phyloP scores from a whole-genome alignment of 1,140 invertebrate species.

The Drosophila seguyi region DNA sequence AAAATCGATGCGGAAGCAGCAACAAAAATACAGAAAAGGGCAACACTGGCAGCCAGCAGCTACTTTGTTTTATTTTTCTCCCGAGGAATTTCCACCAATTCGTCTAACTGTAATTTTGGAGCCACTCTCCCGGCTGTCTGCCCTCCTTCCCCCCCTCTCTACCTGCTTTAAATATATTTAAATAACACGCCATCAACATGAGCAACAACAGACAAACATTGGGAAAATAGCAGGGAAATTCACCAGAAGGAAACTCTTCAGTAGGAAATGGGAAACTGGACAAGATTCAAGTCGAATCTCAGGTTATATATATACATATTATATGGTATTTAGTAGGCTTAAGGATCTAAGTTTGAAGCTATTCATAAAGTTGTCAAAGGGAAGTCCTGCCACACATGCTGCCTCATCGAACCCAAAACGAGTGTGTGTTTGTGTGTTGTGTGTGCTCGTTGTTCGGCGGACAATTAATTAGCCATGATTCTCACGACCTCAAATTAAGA shows the following conservation, averaged over 20 bases:
- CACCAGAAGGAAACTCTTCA: neutral
- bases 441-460: slow-evolving; percentile 48
- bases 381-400: slow-evolving; percentile 9
- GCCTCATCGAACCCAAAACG: neutral
- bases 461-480: slow-evolving; percentile 85
- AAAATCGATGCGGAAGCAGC: slow-evolving; percentile 81
- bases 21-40: slow-evolving; percentile 56
- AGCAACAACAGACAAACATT: slow-evolving; percentile 42
- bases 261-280: neutral
- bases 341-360: slow-evolving; percentile 1
- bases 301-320: neutral
- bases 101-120: slow-evolving; percentile 51
- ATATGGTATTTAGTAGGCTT: neutral
- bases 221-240: slow-evolving; percentile 2
- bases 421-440: slow-evolving; percentile 6
- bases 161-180: slow-evolving; percentile 59
- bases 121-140: neutral
- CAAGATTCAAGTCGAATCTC: neutral
- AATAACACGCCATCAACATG: slow-evolving; percentile 57
- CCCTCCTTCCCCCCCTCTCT: slow-evolving; percentile 7
- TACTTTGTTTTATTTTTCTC: slow-evolving; percentile 53
- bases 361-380: slow-evolving; percentile 32
- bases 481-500: slow-evolving; percentile 85
- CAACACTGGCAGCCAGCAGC: slow-evolving; percentile 42
- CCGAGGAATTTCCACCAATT: slow-evolving; percentile 48